phyloP scores from a whole-genome alignment of 2,113 vertebrate species.

The Piaya cayana region DNA sequence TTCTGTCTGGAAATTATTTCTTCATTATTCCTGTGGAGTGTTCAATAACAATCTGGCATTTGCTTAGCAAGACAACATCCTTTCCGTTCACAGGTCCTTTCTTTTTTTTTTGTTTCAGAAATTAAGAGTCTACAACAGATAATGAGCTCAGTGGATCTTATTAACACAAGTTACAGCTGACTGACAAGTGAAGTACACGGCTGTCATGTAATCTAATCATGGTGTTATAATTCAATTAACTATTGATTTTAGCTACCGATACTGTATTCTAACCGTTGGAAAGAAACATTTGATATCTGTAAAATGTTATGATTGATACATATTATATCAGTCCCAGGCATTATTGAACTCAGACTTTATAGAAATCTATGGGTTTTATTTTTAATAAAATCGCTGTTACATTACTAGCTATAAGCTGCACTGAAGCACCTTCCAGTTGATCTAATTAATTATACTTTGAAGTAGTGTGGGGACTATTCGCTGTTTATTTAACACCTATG shows the following conservation, averaged over 20 bases:
- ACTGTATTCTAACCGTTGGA: background rate
- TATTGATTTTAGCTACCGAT: constrained; percentile 33
- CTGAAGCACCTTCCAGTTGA: background rate
- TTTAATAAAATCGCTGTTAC: background rate
- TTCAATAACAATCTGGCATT: constrained; percentile 35
- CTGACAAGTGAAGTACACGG: constrained; percentile 49
- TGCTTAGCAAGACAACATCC: constrained; percentile 23
- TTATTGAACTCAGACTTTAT: background rate
- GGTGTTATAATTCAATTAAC: constrained; percentile 51
- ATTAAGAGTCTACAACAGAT: constrained; percentile 51
- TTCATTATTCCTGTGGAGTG: background rate
- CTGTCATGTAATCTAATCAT: constrained; percentile 32
- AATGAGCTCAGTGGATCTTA: constrained; percentile 60
- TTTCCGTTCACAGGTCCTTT: constrained; percentile 39
- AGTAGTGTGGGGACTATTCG: background rate
- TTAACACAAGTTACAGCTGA: constrained; percentile 54
- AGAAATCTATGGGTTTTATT: background rate
- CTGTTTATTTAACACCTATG: constrained; percentile 19
- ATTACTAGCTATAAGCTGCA: background rate
- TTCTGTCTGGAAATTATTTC: constrained; percentile 21
- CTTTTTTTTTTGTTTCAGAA: constrained; percentile 23
- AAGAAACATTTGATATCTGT: background rate
- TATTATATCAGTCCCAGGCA: background rate
- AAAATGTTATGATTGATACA: background rate
- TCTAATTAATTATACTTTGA: background rate